Conservation (phyloP, 2,888 invertebrate genomes). For the Trisateles emortualis region DNA sequence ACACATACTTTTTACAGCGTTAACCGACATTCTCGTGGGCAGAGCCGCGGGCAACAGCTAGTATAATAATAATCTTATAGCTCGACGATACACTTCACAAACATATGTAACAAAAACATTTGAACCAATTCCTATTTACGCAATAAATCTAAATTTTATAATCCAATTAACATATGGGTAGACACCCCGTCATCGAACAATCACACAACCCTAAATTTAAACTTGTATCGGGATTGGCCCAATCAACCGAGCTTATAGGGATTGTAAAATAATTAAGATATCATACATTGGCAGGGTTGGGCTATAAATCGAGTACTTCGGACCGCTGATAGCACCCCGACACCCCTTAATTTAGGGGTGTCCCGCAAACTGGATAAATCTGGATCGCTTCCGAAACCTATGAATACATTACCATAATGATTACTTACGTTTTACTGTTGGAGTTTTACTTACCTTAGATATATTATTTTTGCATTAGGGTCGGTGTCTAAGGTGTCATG, state of each 20-base stretch:
- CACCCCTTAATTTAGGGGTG: slow-evolving; percentile 45
- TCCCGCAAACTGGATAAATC: slow-evolving; percentile 59
- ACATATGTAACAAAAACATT: too few relatives aligned
- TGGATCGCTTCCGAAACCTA: slow-evolving; percentile 63
- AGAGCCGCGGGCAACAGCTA: too few relatives aligned
- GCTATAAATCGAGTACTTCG: slow-evolving; percentile 55
- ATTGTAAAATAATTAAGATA: slow-evolving; percentile 72
- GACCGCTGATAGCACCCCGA: slow-evolving; percentile 30
- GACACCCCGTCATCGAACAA: slow-evolving; percentile 3
- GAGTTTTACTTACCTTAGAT: slow-evolving; percentile 27
- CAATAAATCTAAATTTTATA: slow-evolving; percentile 1
- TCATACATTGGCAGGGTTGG: slow-evolving; percentile 55
- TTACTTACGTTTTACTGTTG: slow-evolving; percentile 34
- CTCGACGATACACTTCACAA: too few relatives aligned
- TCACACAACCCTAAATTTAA: slow-evolving; percentile 18
- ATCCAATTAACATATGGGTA: slow-evolving; percentile 12
- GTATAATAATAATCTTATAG: too few relatives aligned
- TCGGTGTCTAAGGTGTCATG: too few relatives aligned
- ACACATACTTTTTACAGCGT: too few relatives aligned
- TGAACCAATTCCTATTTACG: too few relatives aligned
- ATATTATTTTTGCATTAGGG: not conserved
- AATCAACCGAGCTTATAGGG: slow-evolving; percentile 47
- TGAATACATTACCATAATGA: slow-evolving; percentile 67
- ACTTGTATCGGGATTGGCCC: slow-evolving; percentile 27
- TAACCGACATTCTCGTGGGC: too few relatives aligned